Evolutionary conservation across 2,888 invertebrate genomes (phyloP), one percentile per base, ranked within the genome.

Genomic region (Orchestes rusci): DNA sequence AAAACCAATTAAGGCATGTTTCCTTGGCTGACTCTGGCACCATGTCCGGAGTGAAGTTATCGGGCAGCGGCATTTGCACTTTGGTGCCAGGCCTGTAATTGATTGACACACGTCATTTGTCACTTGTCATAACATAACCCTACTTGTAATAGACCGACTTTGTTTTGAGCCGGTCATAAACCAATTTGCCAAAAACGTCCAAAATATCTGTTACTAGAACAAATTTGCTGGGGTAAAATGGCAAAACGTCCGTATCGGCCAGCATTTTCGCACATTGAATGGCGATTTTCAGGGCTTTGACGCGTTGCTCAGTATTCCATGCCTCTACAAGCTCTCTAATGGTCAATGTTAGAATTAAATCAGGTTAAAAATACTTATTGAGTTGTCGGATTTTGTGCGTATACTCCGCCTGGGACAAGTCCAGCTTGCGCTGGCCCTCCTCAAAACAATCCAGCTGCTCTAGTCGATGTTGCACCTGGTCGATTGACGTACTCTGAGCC

Each of bases 1-100:
- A 95, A 72, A 99, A 92, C 99, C 99, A 99, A 72, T 99, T 99
- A 54, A 90, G 81, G 63, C 95, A 95, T 0, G 95, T 97, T 70
- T 96, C 96, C 66, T 90, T 91, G 0, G 94, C 93, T 38, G 82
- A 74, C 64, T 91, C 91, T 1, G 83, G 79, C 3, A 93, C 84
- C 71, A 51, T 51, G 53, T 82, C 82, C 1, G 87, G 77, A 39
- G 84, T 82, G 59, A 91, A 88, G 61, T 80, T 76, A 53, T 79
- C 80, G 40, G 78, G 73, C 42, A 79, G 62, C 39, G 70, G 61
- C 47, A 69, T 70, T 2, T 71, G 61, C 12, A 63, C 60, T 62
- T 73, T 75, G 42, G 71, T 72, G 16, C 74, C 76, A 20, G 73
- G 73, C 51, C 77, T 77, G 51, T 8, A 53, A 58, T 30, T 35